These are phyloP conservation scores for Rhagonycha lutea DNA, from an alignment of 2,888 invertebrate genomes.

Conservation along the genomic window DNA sequence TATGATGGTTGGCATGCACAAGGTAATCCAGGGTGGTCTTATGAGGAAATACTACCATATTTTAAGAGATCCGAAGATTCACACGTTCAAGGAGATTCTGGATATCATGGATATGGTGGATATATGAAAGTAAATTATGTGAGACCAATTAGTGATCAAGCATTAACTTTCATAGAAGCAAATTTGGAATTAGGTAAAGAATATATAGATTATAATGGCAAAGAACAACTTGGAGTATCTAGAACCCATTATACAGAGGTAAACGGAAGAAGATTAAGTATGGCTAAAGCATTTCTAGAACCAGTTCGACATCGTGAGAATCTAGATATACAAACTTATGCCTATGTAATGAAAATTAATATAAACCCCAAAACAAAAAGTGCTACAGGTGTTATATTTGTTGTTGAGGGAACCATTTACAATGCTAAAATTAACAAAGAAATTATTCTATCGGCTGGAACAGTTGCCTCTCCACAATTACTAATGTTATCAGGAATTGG, in stretches of 20 bases:
- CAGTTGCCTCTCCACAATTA: constrained; percentile 62
- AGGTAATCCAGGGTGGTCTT: constrained; percentile 55
- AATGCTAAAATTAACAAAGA: constrained; percentile 64
- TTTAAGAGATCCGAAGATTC: constrained; percentile 43
- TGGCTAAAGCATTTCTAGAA: constrained; percentile 64
- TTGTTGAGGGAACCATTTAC: constrained; percentile 52
- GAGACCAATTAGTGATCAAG: constrained; percentile 60
- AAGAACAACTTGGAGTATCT: constrained; percentile 64
- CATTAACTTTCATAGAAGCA: constrained; percentile 65
- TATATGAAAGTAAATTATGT: constrained; percentile 67
- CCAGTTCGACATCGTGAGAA: constrained; percentile 59
- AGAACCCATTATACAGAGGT: constrained; percentile 64
- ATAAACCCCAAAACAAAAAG: constrained; percentile 56
- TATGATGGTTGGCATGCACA: constrained; percentile 31
- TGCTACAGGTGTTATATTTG: constrained; percentile 62
- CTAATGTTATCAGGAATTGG: constrained; percentile 45
- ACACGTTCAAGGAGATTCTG: constrained; percentile 58
- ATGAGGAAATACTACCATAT: constrained; percentile 43
- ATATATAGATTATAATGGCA: constrained; percentile 67
- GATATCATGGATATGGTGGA: constrained; percentile 68
- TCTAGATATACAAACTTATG: constrained; percentile 61
- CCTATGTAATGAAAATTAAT: constrained; percentile 60
- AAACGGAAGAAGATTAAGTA: constrained; percentile 62
- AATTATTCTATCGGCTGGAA: constrained; percentile 75
- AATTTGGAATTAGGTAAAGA: constrained; percentile 69